Base-by-base conservation (phyloP, 2,113 vertebrate species). In the Mustela lutreola region DNA sequence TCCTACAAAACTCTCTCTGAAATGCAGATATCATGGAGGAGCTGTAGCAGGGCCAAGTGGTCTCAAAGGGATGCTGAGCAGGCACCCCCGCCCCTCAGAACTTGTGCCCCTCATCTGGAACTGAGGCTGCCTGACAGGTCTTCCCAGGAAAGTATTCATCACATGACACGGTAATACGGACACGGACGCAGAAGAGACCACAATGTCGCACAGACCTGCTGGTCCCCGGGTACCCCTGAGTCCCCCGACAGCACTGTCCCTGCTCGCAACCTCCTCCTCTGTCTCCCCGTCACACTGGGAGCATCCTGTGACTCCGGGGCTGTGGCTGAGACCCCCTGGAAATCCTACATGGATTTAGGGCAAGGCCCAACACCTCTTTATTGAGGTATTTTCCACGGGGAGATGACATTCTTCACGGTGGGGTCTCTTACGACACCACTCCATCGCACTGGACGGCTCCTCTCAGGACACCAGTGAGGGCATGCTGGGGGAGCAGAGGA, bases 151-250 rank as follows among this genome's bases (percentile, higher is more conserved):
- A 5, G 18, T 0, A 45, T 1, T 1, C 24, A 22, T 7, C 39
- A 14, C 48, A 2, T 0, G 33, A 65, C 80, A 62, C 0, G 0
- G 3, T n/a, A 7, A 21, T 60, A 16, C 31, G 22, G 14, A 26
- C 73, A 3, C 0, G 4, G 0, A 0, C 4, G 8, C 19, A 10
- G 11, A 8, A 21, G 11, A 36, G 53, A 42, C 2, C 48, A 22
- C 1, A 0, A 39, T 8, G 0, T n/a, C 8, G 5, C 3, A 1
- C 0, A 2, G 39, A 16, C 8, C 48, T 2, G 5, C 16, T 0
- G 86, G 73, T 10, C 33, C 80, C 1, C 24, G 14, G 1, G 70
- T 1, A 1, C 50, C 50, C 4, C 19, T 0, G 4, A 48, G 45
- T 48, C n/a, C 81, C 28, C 63, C 2, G 0, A 3, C 26, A 6